These are phyloP conservation scores for Dinoponera quadriceps DNA, from an alignment of 1,140 invertebrate genomes.

Conservation along the genomic window DNA sequence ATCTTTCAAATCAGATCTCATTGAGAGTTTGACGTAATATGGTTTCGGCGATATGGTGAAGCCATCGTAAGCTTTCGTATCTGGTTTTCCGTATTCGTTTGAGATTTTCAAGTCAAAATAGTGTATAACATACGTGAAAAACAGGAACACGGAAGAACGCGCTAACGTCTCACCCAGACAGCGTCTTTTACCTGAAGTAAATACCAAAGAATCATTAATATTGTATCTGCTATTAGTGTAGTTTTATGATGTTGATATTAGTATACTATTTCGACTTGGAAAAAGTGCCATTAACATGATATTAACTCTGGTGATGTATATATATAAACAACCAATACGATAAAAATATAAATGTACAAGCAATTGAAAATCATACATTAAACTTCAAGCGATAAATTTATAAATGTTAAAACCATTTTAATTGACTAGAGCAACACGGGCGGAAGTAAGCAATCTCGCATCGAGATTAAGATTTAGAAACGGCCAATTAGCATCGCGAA, in stretches of 20 bases:
- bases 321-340: too few relatives aligned
- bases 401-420: too few relatives aligned
- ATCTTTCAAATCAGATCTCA: constrained; percentile 16
- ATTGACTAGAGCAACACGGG: too few relatives aligned
- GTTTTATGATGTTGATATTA: neutral
- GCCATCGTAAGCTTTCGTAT: constrained; percentile 83
- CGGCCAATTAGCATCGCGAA: too few relatives aligned
- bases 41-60: constrained; percentile 85
- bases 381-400: too few relatives aligned
- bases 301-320: too few relatives aligned
- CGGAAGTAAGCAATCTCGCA: too few relatives aligned
- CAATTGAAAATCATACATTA: too few relatives aligned
- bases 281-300: too few relatives aligned
- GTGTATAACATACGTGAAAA: constrained; percentile 86
- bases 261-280: too few relatives aligned
- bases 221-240: constrained; percentile 18
- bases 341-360: too few relatives aligned
- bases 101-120: constrained; percentile 84
- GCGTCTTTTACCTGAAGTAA: constrained; percentile 87
- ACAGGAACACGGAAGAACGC: constrained; percentile 86
- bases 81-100: constrained; percentile 76
- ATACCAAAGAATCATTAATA: neutral
- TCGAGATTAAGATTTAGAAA: too few relatives aligned
- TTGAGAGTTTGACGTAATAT: constrained; percentile 79
- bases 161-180: constrained; percentile 89